Percentiles rank a stretch among this genome's conserved stretches.
Conservation (phyloP, 2,113 vertebrate genomes). For the Pitta sordida region DNA sequence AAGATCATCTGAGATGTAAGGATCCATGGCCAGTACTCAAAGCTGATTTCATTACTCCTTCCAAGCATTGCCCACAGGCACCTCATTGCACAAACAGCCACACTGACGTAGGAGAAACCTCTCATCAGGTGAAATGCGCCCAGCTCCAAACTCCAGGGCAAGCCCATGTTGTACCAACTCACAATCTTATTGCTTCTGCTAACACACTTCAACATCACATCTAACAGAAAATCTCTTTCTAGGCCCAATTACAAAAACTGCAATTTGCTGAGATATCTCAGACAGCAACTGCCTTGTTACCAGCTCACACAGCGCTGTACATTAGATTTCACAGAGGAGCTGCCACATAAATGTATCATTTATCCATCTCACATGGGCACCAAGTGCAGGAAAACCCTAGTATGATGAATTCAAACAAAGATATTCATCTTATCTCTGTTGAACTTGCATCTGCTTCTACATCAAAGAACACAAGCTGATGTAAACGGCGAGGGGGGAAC, state of each 20-base stretch:
- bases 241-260: neutral
- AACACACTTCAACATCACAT: neutral
- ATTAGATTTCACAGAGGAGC: neutral
- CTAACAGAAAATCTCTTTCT: neutral
- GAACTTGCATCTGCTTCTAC: neutral
- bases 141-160: neutral
- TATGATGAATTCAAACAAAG: neutral
- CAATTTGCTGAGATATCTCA: neutral
- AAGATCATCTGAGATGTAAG: neutral
- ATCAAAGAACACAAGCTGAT: neutral
- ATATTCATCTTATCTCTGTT: neutral
- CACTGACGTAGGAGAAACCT: neutral
- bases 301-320: neutral
- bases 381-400: neutral
- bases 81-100: neutral
- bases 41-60: neutral
- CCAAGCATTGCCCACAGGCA: neutral
- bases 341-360: neutral
- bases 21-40: rapidly evolving
- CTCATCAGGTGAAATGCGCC: neutral
- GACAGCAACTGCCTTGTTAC: neutral
- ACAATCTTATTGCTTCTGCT: constrained; percentile 15
- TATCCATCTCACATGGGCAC: neutral
- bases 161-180: neutral
- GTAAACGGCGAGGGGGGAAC: neutral